Evolutionary conservation across 1,140 invertebrate species (phyloP), one percentile per base, ranked within the genome.

Genomic region (Cecropterus lyciades): DNA sequence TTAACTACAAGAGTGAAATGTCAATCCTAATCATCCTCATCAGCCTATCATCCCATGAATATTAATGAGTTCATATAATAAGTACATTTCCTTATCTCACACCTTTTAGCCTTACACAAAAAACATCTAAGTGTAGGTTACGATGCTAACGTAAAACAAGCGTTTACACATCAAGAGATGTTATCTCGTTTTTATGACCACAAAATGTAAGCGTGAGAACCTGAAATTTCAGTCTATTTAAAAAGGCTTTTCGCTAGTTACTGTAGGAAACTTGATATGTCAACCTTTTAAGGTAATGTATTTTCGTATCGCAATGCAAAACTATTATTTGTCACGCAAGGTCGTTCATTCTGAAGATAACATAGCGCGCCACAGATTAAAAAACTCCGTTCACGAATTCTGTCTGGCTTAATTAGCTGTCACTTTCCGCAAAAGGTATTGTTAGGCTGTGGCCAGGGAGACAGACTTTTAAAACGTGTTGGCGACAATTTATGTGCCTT

Each of bases 321-420:
- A 82, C 69, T 79, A 62, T 64, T 65, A 51, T 65, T 78, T 75
- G 74, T 75, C 83, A 85, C 83, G 83, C 83, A 80, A 84, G 83
- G 77, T 78, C 79, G 66, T 71, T 74, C 57, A 68, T 67, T 56
- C 27, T 53, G 52, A 45, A 69, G 75, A 74, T 77, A 77, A 73
- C 66, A 42, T 65, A 66, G 60, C 60, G 52, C 40, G 49, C 48
- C 72, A 75, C 66, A 75, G 72, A 63, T 13, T 70, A 73, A 59
- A 79, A 67, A 69, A 52, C n/a, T 65, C 33, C n/a, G 13, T 63
- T 55, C 13, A 51, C 17, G 10, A 37, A 24, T 14, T 46, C 20
- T 59, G 60, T 14, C 40, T 17, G 24, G 52, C 40, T 30, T 68
- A 52, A 63, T 63, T 63, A 52, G 33, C 16, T 63, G 37, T 46